Evolutionary conservation across 2,797 vertebrate species (phyloP).

Genomic region (Coregonus suidteri): DNA sequence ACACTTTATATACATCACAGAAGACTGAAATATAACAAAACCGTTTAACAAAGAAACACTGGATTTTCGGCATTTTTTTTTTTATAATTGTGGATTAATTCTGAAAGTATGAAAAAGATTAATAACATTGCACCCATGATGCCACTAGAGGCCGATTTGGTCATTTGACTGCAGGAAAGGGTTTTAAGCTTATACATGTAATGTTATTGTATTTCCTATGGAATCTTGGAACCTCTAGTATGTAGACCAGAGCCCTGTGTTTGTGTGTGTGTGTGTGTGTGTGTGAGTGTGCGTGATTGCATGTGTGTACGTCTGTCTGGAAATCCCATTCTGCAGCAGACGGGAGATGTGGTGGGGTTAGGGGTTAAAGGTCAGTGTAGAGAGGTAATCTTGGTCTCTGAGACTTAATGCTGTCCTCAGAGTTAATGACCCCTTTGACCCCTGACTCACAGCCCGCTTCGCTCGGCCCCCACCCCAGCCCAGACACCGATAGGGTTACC

Average conservation of each 20-base stretch:
- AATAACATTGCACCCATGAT: no score
- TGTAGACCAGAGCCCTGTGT: constrained; percentile 23
- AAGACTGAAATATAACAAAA: no score
- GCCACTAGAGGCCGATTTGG: no score
- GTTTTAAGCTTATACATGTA: constrained; percentile 47
- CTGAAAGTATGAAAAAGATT: no score
- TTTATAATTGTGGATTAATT: no score
- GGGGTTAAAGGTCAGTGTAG: constrained; percentile 20
- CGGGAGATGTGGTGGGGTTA: neutral
- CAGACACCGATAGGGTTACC: constrained; percentile 9
- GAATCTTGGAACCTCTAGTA: constrained; percentile 28
- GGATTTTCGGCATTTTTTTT: no score
- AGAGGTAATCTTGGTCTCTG: constrained; percentile 61
- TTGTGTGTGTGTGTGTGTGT: constrained; percentile 13
- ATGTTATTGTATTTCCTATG: constrained; percentile 34
- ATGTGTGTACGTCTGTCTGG: constrained; percentile 47
- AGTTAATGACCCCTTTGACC: constrained; percentile 51
- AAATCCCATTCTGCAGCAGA: constrained; percentile 49
- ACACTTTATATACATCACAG: no score
- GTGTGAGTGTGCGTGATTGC: constrained; percentile 11
- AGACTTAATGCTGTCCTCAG: constrained; percentile 65
- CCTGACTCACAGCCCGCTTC: constrained; percentile 32
- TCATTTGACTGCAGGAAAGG: constrained; percentile 38
- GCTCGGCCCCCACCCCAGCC: neutral
- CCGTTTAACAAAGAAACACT: no score